Conservation (phyloP, 2,113 vertebrate genomes). For the Synchiropus splendidus region DNA sequence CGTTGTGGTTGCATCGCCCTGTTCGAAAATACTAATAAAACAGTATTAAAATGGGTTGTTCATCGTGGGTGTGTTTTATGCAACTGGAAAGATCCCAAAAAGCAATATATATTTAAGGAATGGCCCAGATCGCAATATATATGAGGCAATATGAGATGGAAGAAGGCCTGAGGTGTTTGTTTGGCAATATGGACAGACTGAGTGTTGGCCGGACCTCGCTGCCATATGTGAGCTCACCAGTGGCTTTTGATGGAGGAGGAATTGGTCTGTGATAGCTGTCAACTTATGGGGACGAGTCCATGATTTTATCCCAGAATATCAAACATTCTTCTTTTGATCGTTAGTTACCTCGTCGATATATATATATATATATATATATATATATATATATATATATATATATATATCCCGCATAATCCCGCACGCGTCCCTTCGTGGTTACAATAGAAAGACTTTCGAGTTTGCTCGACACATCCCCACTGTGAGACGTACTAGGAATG, state of each 20-base stretch:
- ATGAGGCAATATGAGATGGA: constrained; percentile 59
- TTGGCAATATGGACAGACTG: constrained; percentile 62
- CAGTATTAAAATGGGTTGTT: background rate
- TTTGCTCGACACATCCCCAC: too few species aligned
- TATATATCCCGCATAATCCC: too few species aligned
- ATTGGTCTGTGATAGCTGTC: constrained; percentile 61
- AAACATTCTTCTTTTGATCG: too few species aligned
- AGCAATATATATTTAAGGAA: constrained; percentile 23
- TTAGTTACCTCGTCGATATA: too few species aligned
- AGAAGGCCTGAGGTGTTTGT: constrained; percentile 63
- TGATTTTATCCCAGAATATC: too few species aligned
- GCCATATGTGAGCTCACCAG: constrained; percentile 62
- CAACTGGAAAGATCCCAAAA: constrained; percentile 7
- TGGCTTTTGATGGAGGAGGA: constrained; percentile 61
- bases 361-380: too few species aligned
- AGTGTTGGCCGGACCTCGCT: constrained; percentile 43
- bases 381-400: too few species aligned
- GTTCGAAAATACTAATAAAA: background rate
- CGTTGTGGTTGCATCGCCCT: constrained; percentile 3
- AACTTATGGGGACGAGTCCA: constrained; percentile 21
- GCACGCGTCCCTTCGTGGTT: too few species aligned
- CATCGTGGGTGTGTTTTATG: background rate
- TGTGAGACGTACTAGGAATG: too few species aligned
- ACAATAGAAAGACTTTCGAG: too few species aligned
- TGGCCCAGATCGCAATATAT: background rate